Evolutionary conservation across 1,140 invertebrate species (phyloP), one percentile per base, ranked within the genome.

Genomic region (Diachasma alloeum): DNA sequence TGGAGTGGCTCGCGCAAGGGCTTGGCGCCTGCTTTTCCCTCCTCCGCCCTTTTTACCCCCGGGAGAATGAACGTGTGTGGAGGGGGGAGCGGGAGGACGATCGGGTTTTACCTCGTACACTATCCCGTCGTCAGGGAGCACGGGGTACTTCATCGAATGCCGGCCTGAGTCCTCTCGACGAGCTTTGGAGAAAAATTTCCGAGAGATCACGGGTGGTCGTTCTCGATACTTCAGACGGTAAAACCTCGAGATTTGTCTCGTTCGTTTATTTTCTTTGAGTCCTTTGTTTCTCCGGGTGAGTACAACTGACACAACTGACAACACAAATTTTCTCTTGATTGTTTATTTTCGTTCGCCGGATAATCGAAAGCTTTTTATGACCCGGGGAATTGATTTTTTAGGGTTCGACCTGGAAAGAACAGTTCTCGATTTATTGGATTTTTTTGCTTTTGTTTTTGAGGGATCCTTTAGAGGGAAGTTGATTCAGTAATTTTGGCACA

Each of bases 1-100:
- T 63, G 59, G 59, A 26, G 48, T 17, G 48, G n/a, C 67, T 79
- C 78, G 70, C 75, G 63, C 73, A 69, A 37, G 66, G n/a, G 17
- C 72, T 73, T 79, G 53, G 72, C 67, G 26, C 44, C 77, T 72
- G 22, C 70, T 63, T 48, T 36, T 70, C 56, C 44, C 59, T 44
- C 11, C 67, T 77, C 24, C 36, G 42, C 69, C 72, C n/a, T 53
- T 53, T n/a, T 53, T 9, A 9, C n/a, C 48, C 48, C 15, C 15
- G n/a, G 2, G 39, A 11, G 13, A n/a, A 53, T 53, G n/a, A 19
- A 53, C 48, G n/a, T 42, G 39, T 42, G 39, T 9, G 4, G 39
- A 42, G 4, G 39, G 9, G 9, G 31, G 31, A 31, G 31, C 2
- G 31, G 6, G 31, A 31, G 31, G 31, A 6, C 13, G 39, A 56